These are phyloP conservation scores for Hemichromis elongatus DNA, from an alignment of 2,113 vertebrate genomes.

Conservation along the genomic window DNA sequence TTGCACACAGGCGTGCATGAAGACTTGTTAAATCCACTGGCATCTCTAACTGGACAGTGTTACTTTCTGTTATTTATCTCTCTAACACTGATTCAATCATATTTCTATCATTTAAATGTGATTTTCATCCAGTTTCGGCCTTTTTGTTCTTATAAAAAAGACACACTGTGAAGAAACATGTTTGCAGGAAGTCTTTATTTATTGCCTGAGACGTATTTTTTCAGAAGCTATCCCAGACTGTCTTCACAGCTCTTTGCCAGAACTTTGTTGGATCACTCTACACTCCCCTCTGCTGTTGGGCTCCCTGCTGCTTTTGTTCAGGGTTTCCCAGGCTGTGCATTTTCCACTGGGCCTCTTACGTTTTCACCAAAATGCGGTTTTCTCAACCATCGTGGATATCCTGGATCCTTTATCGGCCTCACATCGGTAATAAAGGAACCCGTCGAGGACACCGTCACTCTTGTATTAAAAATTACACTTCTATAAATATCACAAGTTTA, in stretches of 20 bases:
- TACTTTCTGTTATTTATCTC: background rate
- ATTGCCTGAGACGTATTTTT: background rate
- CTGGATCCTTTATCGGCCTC: conserved; percentile 17
- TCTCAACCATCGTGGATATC: conserved; percentile 43
- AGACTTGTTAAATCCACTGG: background rate
- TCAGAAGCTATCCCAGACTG: background rate
- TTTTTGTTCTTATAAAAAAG: background rate
- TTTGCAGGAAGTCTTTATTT: background rate
- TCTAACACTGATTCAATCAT: background rate
- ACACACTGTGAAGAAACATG: background rate
- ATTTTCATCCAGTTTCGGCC: background rate
- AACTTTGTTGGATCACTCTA: background rate
- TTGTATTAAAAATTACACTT: background rate
- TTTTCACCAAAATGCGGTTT: conserved; percentile 58
- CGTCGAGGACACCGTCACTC: background rate
- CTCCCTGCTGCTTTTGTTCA: conserved; percentile 25
- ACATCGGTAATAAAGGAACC: conserved; percentile 2
- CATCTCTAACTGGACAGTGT: background rate
- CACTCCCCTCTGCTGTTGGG: background rate
- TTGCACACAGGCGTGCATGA: background rate
- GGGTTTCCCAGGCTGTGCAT: conserved; percentile 68
- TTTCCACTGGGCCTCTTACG: conserved; percentile 41
- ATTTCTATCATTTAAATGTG: background rate
- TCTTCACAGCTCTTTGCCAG: background rate
- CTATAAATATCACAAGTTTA: background rate